These are phyloP conservation scores for Myopa tessellatipennis DNA, from an alignment of 2,888 invertebrate genomes.

Conservation along the genomic window DNA sequence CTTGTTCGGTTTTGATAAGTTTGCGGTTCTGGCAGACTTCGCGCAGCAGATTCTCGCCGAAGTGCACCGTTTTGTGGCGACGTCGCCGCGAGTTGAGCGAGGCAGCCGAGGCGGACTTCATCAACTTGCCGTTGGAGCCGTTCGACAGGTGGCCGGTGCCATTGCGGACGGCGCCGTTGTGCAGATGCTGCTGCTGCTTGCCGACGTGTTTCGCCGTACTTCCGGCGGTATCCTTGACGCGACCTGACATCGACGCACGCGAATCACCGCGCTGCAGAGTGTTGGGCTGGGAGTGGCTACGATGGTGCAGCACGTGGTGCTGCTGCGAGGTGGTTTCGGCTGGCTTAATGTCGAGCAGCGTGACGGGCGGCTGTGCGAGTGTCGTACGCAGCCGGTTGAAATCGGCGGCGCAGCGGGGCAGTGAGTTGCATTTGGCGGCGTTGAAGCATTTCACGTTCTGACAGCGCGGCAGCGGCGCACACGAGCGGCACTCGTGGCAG, in stretches of 20 bases:
- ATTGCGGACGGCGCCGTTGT: constrained; percentile 50
- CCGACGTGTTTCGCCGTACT: constrained; percentile 40
- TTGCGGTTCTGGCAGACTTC: constrained; percentile 80
- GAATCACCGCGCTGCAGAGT: constrained; percentile 66
- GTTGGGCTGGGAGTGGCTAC: constrained; percentile 67
- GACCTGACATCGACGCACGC: constrained; percentile 55
- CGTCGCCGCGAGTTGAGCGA: constrained; percentile 77
- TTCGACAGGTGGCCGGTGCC: constrained; percentile 45
- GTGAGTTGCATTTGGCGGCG: constrained; percentile 69
- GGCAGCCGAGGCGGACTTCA: constrained; percentile 72
- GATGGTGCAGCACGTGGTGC: constrained; percentile 54
- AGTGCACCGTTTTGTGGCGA: constrained; percentile 82
- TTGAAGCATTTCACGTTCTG: constrained; percentile 68
- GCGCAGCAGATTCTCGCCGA: constrained; percentile 80
- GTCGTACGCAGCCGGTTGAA: constrained; percentile 65
- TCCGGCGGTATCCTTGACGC: constrained; percentile 21
- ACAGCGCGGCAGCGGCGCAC: constrained; percentile 65
- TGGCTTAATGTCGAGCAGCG: constrained; percentile 61
- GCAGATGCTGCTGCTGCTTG: constrained; percentile 47
- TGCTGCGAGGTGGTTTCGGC: constrained; percentile 47
- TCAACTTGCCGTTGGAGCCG: constrained; percentile 61
- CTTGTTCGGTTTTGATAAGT: constrained; percentile 68
- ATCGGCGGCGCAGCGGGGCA: constrained; percentile 68
- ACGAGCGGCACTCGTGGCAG: constrained; percentile 66
- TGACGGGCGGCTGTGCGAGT: constrained; percentile 61